A percentile compares a stretch with the other conserved stretches of the same genome.
phyloP scores from a whole-genome alignment of 2,797 vertebrate species.

The Enteromius thamalakanensis region DNA sequence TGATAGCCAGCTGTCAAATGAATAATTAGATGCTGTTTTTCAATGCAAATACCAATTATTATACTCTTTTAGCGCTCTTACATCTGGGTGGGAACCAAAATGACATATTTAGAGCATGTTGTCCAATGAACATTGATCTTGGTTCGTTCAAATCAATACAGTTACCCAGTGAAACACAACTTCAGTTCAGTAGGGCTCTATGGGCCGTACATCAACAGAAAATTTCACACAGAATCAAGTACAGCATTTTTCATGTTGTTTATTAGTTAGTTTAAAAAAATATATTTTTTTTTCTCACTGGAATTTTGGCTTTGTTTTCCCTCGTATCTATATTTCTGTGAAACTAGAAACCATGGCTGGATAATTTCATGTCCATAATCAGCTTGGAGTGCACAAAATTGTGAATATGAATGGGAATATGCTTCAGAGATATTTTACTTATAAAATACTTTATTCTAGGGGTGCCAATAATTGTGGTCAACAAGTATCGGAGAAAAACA shows the following conservation, averaged over 20 bases:
- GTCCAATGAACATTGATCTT: constrained; percentile 4
- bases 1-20: neutral
- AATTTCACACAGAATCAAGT: neutral
- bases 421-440: too few relatives aligned
- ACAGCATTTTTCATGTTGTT: neutral
- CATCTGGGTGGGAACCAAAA: neutral
- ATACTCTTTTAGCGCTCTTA: neutral
- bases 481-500: too few relatives aligned
- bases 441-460: too few relatives aligned
- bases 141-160: neutral
- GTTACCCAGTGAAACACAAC: neutral
- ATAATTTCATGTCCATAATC: too few relatives aligned
- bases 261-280: too few relatives aligned
- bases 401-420: too few relatives aligned
- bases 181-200: neutral
- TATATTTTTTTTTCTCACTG: too few relatives aligned
- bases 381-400: too few relatives aligned
- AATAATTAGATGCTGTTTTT: constrained; percentile 11
- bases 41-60: constrained; percentile 34
- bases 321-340: too few relatives aligned
- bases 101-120: neutral
- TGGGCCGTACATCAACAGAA: neutral
- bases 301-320: too few relatives aligned
- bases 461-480: too few relatives aligned
- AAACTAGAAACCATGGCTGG: too few relatives aligned